These are phyloP conservation scores for Antennarius striatus DNA, from an alignment of 2,113 vertebrate species.

Conservation along the genomic window DNA sequence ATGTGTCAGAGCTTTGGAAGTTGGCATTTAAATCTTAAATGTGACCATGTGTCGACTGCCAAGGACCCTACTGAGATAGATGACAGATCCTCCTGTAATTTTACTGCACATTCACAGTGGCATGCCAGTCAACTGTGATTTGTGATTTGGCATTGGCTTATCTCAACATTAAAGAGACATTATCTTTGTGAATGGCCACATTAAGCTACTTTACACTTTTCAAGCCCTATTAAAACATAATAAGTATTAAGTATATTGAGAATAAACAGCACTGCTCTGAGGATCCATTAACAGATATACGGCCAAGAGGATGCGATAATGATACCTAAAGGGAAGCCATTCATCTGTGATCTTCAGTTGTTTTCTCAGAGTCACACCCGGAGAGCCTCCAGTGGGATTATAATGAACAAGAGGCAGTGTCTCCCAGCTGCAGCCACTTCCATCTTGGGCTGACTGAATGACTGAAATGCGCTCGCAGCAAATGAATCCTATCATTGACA, in stretches of 20 bases:
- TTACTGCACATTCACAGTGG: not conserved
- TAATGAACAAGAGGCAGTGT: slow-evolving; percentile 25
- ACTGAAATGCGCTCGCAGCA: slow-evolving; percentile 7
- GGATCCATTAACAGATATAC: slow-evolving; percentile 30
- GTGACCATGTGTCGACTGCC: not conserved
- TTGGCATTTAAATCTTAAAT: slow-evolving; percentile 26
- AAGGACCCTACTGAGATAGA: slow-evolving; percentile 5
- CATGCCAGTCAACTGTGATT: slow-evolving; percentile 4
- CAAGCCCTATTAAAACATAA: slow-evolving; percentile 5
- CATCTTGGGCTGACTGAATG: slow-evolving; percentile 25
- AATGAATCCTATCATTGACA: slow-evolving; percentile 2
- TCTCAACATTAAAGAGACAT: slow-evolving; percentile 20
- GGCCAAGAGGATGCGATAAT: slow-evolving; percentile 21
- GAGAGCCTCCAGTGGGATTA: slow-evolving; percentile 26
- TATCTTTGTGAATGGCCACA: slow-evolving; percentile 18
- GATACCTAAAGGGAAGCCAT: slow-evolving; percentile 47
- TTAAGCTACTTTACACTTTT: slow-evolving; percentile 8
- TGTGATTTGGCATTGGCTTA: not conserved
- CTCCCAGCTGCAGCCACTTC: slow-evolving; percentile 34
- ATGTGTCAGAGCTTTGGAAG: slow-evolving; percentile 31
- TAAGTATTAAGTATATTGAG: slow-evolving; percentile 2
- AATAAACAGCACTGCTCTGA: not conserved
- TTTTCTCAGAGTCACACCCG: slow-evolving; percentile 45
- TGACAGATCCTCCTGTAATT: not conserved
- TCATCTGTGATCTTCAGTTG: slow-evolving; percentile 39